phyloP scores from a whole-genome alignment of 2,888 invertebrate genomes.

The Hirtodrosophila confusa region DNA sequence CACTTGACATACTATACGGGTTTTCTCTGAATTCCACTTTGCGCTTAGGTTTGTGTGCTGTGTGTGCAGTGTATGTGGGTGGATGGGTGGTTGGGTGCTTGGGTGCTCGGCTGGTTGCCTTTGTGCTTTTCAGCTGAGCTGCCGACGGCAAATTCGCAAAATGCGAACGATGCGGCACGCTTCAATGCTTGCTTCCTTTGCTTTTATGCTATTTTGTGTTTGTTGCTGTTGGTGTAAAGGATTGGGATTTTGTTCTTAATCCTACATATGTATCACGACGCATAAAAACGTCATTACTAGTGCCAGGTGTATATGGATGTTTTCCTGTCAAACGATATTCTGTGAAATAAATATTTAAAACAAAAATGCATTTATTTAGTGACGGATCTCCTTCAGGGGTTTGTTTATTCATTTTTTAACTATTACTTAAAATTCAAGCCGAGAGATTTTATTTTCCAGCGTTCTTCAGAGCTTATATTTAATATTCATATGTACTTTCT shows the following conservation, averaged over 20 bases:
- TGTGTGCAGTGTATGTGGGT: neutral
- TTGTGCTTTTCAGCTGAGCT: constrained; percentile 13
- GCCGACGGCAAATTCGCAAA: constrained; percentile 38
- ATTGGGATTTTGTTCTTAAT: neutral
- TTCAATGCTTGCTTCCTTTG: constrained; percentile 20
- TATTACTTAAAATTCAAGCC: too few relatives aligned
- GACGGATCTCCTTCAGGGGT: too few relatives aligned
- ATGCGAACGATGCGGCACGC: constrained; percentile 13
- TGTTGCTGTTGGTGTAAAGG: constrained; percentile 10
- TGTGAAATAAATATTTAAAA: neutral
- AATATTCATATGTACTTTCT: too few relatives aligned
- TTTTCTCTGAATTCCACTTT: constrained; percentile 33
- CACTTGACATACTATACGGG: constrained; percentile 82
- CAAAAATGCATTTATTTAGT: neutral
- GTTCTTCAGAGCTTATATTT: too few relatives aligned
- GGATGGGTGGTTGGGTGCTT: constrained; percentile 3
- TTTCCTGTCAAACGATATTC: constrained; percentile 6
- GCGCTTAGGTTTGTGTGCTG: constrained; percentile 16
- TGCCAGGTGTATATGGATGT: neutral
- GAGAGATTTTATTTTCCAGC: too few relatives aligned
- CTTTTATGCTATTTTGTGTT: constrained; percentile 2
- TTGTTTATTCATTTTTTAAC: too few relatives aligned
- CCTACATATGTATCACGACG: neutral
- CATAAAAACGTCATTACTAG: neutral
- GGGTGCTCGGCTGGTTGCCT: constrained; percentile 4